Conservation (phyloP, 1,140 invertebrate species). For the Bradysia coprophila region DNA sequence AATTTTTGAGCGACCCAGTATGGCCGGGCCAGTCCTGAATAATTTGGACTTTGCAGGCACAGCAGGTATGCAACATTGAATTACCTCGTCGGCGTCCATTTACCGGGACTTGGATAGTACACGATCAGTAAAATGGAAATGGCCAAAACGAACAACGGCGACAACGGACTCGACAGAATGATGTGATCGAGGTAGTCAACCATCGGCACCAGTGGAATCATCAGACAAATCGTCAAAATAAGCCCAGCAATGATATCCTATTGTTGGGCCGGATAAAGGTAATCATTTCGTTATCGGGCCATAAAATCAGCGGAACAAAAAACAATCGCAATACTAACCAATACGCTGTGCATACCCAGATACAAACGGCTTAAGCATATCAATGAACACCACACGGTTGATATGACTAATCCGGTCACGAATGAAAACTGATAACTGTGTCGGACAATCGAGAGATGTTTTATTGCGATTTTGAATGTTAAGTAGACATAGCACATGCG, state of each 20-base stretch:
- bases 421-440: slow-evolving; percentile 52
- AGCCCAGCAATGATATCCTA: slow-evolving; percentile 64
- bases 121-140: slow-evolving; percentile 44
- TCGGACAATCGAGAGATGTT: no score
- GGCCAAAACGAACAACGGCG: slow-evolving; percentile 41
- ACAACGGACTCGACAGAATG: slow-evolving; percentile 43
- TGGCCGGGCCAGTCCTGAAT: no score
- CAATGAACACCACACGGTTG: slow-evolving; percentile 46
- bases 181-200: slow-evolving; percentile 54
- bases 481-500: background rate
- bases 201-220: slow-evolving; percentile 51
- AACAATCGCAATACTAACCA: slow-evolving; percentile 32
- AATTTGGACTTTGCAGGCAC: no score
- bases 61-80: no score
- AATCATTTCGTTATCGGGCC: background rate
- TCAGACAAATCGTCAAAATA: slow-evolving; percentile 39
- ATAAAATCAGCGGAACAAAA: background rate
- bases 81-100: slow-evolving; percentile 69
- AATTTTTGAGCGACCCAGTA: no score
- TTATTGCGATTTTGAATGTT: no score
- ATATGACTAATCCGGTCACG: slow-evolving; percentile 29
- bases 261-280: slow-evolving; percentile 7
- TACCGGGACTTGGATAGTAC: slow-evolving; percentile 52
- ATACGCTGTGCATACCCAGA: slow-evolving; percentile 79
- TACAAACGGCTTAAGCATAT: slow-evolving; percentile 75